These are phyloP conservation scores for Catamblyrhynchus diadema DNA, from an alignment of 2,797 vertebrate genomes.

Conservation along the genomic window DNA sequence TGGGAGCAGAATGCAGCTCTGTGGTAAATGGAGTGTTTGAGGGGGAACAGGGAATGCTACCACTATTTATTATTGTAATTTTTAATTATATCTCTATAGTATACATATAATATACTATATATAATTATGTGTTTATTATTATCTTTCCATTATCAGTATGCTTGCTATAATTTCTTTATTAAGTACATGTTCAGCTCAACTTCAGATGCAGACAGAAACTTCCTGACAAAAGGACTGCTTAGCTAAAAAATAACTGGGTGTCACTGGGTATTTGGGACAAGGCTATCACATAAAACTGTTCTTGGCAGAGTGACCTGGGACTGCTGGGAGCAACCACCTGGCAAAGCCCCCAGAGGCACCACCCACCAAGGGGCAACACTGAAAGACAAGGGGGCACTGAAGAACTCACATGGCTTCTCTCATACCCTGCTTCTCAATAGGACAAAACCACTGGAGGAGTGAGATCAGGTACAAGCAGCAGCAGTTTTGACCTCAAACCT, in stretches of 20 bases:
- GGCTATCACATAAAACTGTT: neutral
- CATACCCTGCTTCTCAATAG: rapidly evolving
- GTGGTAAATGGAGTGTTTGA: neutral
- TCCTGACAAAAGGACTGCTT: neutral
- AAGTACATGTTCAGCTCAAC: neutral
- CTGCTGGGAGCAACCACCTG: neutral
- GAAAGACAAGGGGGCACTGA: neutral
- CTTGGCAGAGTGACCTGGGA: neutral
- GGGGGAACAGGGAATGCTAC: neutral
- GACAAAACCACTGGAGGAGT: neutral
- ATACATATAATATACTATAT: neutral
- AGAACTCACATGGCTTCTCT: neutral
- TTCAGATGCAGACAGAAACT: neutral
- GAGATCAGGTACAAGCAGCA: neutral
- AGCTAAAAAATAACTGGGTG: neutral
- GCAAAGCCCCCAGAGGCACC: neutral
- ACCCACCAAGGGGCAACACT: neutral
- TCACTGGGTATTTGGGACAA: neutral
- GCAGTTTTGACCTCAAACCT: neutral
- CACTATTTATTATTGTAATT: neutral
- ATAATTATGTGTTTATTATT: neutral
- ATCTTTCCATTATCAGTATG: neutral
- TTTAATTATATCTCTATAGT: neutral
- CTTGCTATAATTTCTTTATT: neutral
- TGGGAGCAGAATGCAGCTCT: neutral